These are phyloP conservation scores for Zaprionus nigranus DNA, from an alignment of 1,140 invertebrate genomes.

Conservation along the genomic window DNA sequence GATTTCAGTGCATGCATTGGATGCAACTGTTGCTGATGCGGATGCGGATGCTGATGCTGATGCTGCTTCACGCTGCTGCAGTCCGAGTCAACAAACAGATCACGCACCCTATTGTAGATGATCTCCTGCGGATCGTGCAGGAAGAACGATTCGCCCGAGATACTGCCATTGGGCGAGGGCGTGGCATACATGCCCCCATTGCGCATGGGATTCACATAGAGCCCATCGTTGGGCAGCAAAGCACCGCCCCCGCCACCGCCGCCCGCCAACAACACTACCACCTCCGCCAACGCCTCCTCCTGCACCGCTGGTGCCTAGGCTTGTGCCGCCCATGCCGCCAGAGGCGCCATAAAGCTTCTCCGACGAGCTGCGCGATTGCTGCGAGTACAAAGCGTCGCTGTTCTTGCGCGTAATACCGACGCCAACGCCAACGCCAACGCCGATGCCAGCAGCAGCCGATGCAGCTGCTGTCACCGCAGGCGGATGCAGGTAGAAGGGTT, in stretches of 20 bases:
- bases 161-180: conserved; percentile 78
- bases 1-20: conserved; percentile 37
- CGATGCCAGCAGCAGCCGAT: conserved; percentile 34
- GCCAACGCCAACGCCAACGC: conserved; percentile 26
- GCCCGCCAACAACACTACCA: conserved; percentile 28
- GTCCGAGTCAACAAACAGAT: conserved; percentile 89
- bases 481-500: conserved; percentile 91
- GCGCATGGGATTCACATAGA: conserved; percentile 93
- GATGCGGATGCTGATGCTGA: conserved; percentile 12
- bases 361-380: conserved; percentile 79
- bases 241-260: conserved; percentile 38
- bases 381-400: conserved; percentile 73
- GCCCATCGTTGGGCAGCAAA: conserved; percentile 88
- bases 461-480: conserved; percentile 81
- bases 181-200: conserved; percentile 79
- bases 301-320: not conserved
- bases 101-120: conserved; percentile 91
- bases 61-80: conserved; percentile 79
- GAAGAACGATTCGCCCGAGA: conserved; percentile 91
- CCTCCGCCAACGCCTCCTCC: conserved; percentile 29
- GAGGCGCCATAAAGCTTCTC: conserved; percentile 79
- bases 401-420: conserved; percentile 59
- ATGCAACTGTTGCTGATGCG: conserved; percentile 31
- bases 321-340: not conserved
- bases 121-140: conserved; percentile 92